phyloP scores from a whole-genome alignment of 2,888 invertebrate species.

The Agonopterix arenella region DNA sequence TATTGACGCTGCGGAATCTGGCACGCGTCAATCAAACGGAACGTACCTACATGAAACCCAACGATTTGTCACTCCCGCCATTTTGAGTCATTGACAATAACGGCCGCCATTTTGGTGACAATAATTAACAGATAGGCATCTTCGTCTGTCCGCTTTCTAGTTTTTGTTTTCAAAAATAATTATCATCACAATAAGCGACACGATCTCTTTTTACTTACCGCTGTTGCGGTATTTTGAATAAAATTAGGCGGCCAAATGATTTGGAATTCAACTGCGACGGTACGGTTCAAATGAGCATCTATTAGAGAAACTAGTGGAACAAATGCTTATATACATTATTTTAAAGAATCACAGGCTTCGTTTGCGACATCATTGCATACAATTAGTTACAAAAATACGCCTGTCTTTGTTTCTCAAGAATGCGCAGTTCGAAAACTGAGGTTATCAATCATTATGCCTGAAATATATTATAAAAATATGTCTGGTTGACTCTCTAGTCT shows the following conservation, averaged over 20 bases:
- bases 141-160: conserved; percentile 67
- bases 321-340: conserved; percentile 30
- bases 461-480: too few relatives aligned
- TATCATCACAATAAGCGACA: conserved; percentile 72
- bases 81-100: conserved; percentile 65
- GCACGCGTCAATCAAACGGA: conserved; percentile 75
- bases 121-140: conserved; percentile 75
- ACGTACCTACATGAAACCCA: conserved; percentile 51
- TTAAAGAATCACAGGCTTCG: conserved; percentile 16
- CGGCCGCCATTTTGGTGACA: conserved; percentile 70
- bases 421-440: too few relatives aligned
- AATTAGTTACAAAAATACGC: conserved; percentile 5
- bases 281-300: conserved; percentile 47
- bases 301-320: conserved; percentile 52
- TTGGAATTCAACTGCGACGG: conserved; percentile 48
- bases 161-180: conserved; percentile 74
- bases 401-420: too few relatives aligned
- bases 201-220: conserved; percentile 71
- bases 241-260: conserved; percentile 60
- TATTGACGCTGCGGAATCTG: conserved; percentile 59
- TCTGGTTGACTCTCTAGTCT: too few relatives aligned
- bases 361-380: conserved; percentile 19
- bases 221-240: conserved; percentile 73
- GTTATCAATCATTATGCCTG: too few relatives aligned
- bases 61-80: conserved; percentile 72